Evolutionary conservation across 92 coral and sea anemone species (phyloP).

Genomic region (Pocillopora meandrina): DNA sequence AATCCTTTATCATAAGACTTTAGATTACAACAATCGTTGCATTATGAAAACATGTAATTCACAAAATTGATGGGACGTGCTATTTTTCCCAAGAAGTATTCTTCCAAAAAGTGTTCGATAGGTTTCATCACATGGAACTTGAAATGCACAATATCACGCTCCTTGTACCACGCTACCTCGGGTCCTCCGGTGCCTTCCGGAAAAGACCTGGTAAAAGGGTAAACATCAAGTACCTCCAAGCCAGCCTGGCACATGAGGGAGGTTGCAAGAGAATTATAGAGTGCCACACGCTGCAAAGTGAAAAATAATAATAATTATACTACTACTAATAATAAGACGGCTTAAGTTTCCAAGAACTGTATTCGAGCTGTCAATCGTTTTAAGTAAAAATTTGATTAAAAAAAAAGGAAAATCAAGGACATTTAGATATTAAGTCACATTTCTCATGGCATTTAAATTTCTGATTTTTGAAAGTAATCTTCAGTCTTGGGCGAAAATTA

Average conservation of each 20-base stretch:
- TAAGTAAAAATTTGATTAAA: no score
- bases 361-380: no score
- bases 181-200: slow-evolving; percentile 98
- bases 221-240: slow-evolving; percentile 89
- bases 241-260: slow-evolving; percentile 84
- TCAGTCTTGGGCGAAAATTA: no score
- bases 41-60: slow-evolving; percentile 71
- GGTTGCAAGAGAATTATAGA: slow-evolving; percentile 84
- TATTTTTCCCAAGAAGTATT: slow-evolving; percentile 66
- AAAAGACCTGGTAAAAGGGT: slow-evolving; percentile 86
- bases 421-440: no score
- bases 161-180: slow-evolving; percentile 81
- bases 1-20: no score
- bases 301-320: not conserved
- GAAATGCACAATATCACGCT: slow-evolving; percentile 93
- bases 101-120: slow-evolving; percentile 63
- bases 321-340: no score
- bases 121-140: slow-evolving; percentile 79
- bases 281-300: slow-evolving; percentile 71
- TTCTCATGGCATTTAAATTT: no score
- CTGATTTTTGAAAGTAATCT: no score
- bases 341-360: no score
- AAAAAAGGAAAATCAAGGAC: no score
- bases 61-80: slow-evolving; percentile 54
- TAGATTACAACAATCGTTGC: not conserved